Evolutionary conservation across 2,113 vertebrate genomes (phyloP).

Genomic region (Phalacrocorax pelagicus): DNA sequence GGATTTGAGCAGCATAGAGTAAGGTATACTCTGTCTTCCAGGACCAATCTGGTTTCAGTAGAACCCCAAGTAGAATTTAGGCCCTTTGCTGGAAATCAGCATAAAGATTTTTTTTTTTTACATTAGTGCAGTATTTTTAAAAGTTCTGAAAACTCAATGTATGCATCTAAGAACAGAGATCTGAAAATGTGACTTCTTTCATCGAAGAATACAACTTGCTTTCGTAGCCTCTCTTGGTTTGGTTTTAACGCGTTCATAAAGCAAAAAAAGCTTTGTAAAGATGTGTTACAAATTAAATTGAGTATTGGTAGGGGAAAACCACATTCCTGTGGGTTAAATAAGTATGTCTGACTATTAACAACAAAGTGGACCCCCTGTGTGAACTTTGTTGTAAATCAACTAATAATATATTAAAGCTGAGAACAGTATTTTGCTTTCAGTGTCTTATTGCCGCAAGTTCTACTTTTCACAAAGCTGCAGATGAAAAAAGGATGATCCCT

Average conservation of each 20-base stretch:
- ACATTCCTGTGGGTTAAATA: background rate
- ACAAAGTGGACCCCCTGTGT: background rate
- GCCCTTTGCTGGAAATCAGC: background rate
- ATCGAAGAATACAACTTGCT: background rate
- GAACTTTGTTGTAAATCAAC: background rate
- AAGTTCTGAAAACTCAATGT: background rate
- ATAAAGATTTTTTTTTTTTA: background rate
- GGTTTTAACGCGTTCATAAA: background rate
- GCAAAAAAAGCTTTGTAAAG: background rate
- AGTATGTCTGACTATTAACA: background rate
- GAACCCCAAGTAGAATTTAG: background rate
- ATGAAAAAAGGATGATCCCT: conserved; percentile 37
- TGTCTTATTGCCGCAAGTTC: background rate
- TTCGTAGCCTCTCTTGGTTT: background rate
- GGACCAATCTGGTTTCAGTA: background rate
- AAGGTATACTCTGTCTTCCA: background rate
- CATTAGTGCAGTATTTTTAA: background rate
- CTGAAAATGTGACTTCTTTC: background rate
- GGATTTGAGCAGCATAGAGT: background rate
- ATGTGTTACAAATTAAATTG: background rate
- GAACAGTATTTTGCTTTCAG: background rate
- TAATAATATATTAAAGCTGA: background rate
- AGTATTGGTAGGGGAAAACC: background rate
- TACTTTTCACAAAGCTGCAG: background rate
- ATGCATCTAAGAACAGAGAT: background rate